Base-by-base conservation (phyloP, 2,888 invertebrate species). In the Leucophora obtusa region DNA sequence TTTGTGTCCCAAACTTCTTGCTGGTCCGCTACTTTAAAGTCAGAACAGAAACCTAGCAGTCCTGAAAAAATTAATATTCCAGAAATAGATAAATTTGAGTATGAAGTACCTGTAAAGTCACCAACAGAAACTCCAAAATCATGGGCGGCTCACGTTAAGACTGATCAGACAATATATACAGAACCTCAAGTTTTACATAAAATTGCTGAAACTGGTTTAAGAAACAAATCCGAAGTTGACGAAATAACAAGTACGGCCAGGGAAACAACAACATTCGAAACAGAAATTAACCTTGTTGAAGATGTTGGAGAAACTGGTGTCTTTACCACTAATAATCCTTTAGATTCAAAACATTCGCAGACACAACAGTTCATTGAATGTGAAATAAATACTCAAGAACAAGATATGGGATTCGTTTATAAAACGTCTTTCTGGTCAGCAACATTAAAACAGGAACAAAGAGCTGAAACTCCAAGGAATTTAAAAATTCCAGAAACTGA, bases 391-490 rank as follows among this genome's bases (percentile, higher is more conserved):
- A 5, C 17, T 17, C 10, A 43, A n/a, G 60, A 50, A 28, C 6
- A 28, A 14, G 18, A 54, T 15, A 59, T 58, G 11, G 58, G 38
- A 8, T 88, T 87, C 58, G 81, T 88, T 15, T 84, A 86, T 28
- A 85, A 88, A 79, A 88, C 88, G 17, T 88, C 88, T 0, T 88
- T 85, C 63, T 88, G 88, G 88, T 87, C 88, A n/a, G 88, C 88
- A 0, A 88, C 87, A 33, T 69, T 87, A 1, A 87, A 86, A 58
- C 85, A 86, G 14, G 83, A 73, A 7, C 66, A 59, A 38, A 63
- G 59, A 4, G 71, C 70, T 1, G 82, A 85, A 11, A 79, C 71
- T 17, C 60, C 85, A 17, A 5, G 38, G 3, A 53, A 74, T 21
- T 1, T 68, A 21, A 6, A 17, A 18, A 59, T 53, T 15, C 60